phyloP scores from a whole-genome alignment of 2,113 vertebrate genomes.

The Willisornis vidua region DNA sequence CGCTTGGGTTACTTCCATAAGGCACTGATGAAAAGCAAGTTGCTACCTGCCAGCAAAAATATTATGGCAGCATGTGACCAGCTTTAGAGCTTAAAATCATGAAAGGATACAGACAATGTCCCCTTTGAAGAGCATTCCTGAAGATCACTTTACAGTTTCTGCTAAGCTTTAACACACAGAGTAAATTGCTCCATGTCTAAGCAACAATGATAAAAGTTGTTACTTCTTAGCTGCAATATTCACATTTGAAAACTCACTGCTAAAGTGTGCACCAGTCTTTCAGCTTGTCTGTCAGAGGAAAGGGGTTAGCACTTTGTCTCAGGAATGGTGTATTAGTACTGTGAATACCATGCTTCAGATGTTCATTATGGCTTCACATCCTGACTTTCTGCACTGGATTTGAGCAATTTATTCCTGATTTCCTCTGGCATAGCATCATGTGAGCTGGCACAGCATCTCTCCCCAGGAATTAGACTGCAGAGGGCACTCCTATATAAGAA shows the following conservation, averaged over 20 bases:
- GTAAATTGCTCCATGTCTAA: neutral
- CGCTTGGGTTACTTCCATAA: slow-evolving; percentile 4
- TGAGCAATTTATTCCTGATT: neutral
- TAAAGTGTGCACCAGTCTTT: neutral
- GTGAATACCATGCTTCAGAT: neutral
- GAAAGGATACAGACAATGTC: slow-evolving; percentile 28
- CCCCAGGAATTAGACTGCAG: slow-evolving; percentile 29
- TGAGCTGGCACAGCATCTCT: neutral
- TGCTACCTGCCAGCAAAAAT: slow-evolving; percentile 50
- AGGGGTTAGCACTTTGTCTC: neutral
- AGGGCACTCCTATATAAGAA: slow-evolving; percentile 61
- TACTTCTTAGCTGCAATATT: neutral
- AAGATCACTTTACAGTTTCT: slow-evolving; percentile 9
- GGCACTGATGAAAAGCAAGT: slow-evolving; percentile 41
- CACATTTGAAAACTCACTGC: neutral
- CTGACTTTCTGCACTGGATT: fast-evolving
- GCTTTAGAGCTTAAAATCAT: slow-evolving; percentile 40
- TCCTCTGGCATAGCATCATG: neutral
- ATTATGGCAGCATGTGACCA: slow-evolving; percentile 35
- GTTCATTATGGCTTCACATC: neutral
- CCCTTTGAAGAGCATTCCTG: slow-evolving; percentile 37
- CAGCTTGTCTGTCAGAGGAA: neutral
- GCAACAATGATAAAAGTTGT: neutral
- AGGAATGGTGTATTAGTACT: neutral
- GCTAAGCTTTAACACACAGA: neutral